phyloP scores from a whole-genome alignment of 2,888 invertebrate species.

The Hesperia comma region DNA sequence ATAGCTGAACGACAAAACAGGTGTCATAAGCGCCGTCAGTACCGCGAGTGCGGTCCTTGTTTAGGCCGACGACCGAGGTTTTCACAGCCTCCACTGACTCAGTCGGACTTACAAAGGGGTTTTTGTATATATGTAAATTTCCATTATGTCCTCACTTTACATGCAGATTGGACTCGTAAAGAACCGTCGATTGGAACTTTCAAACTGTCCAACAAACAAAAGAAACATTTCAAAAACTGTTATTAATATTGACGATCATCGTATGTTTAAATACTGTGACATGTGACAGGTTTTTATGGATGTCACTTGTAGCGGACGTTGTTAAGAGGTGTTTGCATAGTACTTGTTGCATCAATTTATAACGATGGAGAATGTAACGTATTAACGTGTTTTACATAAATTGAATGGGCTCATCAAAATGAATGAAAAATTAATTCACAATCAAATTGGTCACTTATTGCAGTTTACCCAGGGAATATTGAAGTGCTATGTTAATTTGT shows the following conservation, averaged over 20 bases:
- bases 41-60: conserved; percentile 52
- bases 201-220: conserved; percentile 53
- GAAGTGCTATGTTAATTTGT: no score
- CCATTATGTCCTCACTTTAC: conserved; percentile 70
- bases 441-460: no score
- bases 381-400: no score
- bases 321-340: conserved; percentile 7
- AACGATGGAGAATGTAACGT: no score
- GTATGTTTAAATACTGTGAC: conserved; percentile 50
- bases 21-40: conserved; percentile 51
- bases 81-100: conserved; percentile 67
- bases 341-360: not conserved
- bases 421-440: no score
- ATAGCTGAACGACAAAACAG: not conserved
- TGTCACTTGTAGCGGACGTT: conserved; percentile 21
- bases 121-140: conserved; percentile 78
- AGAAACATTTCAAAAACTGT: conserved; percentile 55
- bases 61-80: conserved; percentile 71
- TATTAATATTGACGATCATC: conserved; percentile 56
- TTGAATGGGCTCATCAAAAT: no score
- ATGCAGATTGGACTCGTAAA: conserved; percentile 71
- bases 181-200: conserved; percentile 61
- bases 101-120: conserved; percentile 63
- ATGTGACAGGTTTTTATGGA: conserved; percentile 44
- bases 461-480: no score